These are phyloP conservation scores for Nothoprocta pentlandii DNA, from an alignment of 2,113 vertebrate species.

Conservation along the genomic window DNA sequence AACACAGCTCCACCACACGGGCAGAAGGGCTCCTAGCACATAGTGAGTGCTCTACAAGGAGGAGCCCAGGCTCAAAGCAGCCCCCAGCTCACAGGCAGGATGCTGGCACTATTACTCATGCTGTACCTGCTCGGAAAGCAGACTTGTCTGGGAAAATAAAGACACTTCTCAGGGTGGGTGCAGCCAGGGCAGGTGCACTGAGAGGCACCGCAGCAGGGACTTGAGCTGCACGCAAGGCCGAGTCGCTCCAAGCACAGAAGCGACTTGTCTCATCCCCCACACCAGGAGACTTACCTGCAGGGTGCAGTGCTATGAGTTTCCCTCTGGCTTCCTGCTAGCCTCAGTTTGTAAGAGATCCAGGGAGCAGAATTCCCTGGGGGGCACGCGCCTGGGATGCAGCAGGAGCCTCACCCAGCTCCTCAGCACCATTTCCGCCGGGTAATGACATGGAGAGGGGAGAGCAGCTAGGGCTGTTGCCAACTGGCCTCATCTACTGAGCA, in stretches of 20 bases:
- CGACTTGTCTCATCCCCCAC: neutral
- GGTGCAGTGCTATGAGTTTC: neutral
- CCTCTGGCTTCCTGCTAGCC: neutral
- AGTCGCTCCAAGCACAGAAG: neutral
- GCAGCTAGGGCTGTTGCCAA: neutral
- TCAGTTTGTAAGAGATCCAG: neutral
- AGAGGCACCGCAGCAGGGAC: neutral
- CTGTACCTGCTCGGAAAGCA: constrained; percentile 16
- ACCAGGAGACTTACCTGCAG: constrained; percentile 43
- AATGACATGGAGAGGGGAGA: neutral
- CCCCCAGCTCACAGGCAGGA: neutral
- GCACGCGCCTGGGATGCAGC: neutral
- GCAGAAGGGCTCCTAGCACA: neutral
- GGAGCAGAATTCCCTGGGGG: neutral
- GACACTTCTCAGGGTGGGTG: neutral
- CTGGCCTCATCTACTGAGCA: neutral
- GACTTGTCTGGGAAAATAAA: neutral
- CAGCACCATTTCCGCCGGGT: neutral
- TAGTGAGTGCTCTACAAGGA: neutral
- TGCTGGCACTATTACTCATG: constrained; percentile 18
- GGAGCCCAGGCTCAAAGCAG: neutral
- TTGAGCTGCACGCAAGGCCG: neutral
- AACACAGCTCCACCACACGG: neutral
- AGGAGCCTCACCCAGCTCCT: neutral
- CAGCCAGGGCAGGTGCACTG: neutral